Conservation (phyloP, 2,888 invertebrate species). For the Serrognathus titanus region DNA sequence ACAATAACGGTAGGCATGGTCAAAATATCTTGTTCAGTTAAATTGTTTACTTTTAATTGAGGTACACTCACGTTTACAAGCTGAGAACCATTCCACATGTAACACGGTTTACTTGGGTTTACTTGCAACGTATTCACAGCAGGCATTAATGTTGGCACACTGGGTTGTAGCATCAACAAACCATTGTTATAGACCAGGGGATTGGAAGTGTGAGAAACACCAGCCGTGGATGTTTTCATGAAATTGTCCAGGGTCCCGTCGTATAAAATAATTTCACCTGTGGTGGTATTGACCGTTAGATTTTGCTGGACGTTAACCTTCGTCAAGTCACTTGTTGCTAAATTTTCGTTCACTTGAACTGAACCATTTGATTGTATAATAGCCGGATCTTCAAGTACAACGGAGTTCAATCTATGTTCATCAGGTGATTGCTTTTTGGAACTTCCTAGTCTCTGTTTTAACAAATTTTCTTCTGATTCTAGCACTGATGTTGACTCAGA, state of each 20-base stretch:
- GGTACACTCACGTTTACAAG: slow-evolving; percentile 21
- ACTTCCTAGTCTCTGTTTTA: background rate
- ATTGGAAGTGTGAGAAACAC: slow-evolving; percentile 11
- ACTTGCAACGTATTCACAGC: slow-evolving; percentile 9
- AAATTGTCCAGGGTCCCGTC: slow-evolving; percentile 21
- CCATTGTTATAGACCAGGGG: slow-evolving; percentile 24
- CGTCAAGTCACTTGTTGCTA: background rate
- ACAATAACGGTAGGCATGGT: slow-evolving; percentile 43
- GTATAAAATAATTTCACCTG: slow-evolving; percentile 19
- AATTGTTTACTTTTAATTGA: slow-evolving; percentile 20
- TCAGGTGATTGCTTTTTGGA: background rate
- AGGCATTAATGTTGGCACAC: slow-evolving; percentile 8
- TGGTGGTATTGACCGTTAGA: slow-evolving; percentile 15
- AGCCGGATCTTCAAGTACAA: background rate
- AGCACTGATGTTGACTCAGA: no score
- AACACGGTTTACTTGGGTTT: slow-evolving; percentile 21
- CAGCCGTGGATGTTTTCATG: slow-evolving; percentile 6
- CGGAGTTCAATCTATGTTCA: background rate
- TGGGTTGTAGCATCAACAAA: slow-evolving; percentile 27
- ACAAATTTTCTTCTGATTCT: no score
- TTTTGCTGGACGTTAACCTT: slow-evolving; percentile 9
- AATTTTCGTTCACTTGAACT: background rate
- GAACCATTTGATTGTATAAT: background rate
- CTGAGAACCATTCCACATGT: slow-evolving; percentile 24
- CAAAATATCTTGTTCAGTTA: slow-evolving; percentile 40